Conservation (phyloP, 2,113 vertebrate genomes). For the Hydropotes inermis region DNA sequence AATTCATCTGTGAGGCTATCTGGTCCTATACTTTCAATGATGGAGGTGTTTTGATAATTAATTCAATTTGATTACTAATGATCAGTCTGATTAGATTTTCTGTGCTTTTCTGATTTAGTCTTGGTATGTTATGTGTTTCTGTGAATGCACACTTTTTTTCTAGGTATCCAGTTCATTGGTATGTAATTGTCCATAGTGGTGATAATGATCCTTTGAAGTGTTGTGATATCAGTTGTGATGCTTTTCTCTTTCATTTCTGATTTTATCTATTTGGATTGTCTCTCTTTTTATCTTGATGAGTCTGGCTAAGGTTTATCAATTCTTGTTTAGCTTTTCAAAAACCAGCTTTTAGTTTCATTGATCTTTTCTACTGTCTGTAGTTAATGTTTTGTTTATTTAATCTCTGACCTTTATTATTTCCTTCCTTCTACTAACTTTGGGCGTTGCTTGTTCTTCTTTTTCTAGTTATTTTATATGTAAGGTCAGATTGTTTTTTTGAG, state of each 20-base stretch:
- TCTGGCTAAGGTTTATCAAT: neutral
- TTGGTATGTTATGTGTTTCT: neutral
- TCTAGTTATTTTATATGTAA: neutral
- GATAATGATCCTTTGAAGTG: neutral
- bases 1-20: neutral
- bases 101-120: neutral
- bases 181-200: neutral
- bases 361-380: neutral
- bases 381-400: neutral
- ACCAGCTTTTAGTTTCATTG: neutral
- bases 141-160: neutral
- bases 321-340: neutral
- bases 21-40: neutral
- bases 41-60: neutral
- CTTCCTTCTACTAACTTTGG: neutral
- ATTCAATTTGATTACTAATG: neutral
- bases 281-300: neutral
- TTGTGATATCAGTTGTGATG: neutral
- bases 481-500: neutral
- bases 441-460: neutral
- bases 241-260: neutral
- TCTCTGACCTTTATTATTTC: neutral
- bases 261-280: neutral
- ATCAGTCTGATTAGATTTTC: neutral
- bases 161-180: neutral